Evolutionary conservation across 2,113 vertebrate species (phyloP), one percentile per base, ranked within the genome.

Genomic region (Gopherus evgoodei): DNA sequence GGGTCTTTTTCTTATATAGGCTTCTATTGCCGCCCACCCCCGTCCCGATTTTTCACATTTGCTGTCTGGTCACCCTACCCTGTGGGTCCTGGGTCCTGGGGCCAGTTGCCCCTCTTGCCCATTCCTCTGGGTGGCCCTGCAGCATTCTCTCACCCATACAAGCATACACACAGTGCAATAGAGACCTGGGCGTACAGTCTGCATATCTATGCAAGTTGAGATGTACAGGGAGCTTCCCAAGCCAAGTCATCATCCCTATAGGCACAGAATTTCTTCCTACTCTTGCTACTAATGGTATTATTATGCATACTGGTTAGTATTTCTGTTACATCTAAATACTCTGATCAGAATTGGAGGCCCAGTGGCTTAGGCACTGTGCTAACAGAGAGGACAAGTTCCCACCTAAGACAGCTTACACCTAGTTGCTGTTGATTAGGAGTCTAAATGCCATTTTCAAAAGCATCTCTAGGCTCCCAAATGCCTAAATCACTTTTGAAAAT

Each of bases 141-240:
- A 90, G 6, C 0, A 4, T 29, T 56, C 81, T 38, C 80, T 86
- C 24, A 90, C 2, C 5, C 5, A 79, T 57, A 87, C 35, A 83
- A 79, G 4, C 6, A 31, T 8, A 9, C 11, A 14, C 1, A 78
- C 0, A 2, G 2, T 57, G 35, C 22, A 91, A 50, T 9, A 17
- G 3, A 85, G 54, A 85, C 57, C 31, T 38, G 75, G 93, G 87
- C 25, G 11, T 6, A 44, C 3, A 8, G 65, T n/a, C 31, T 69
- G 65, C 31, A 3, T 35, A 8, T 38, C 4, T 29, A 90, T 89
- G 19, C 5, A n/a, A 47, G 81, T 9, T 6, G 79, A 35, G 4
- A 2, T 75, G 29, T 0, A 0, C 38, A 84, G 87, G 0, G 25
- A 91, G 84, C 0, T 86, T 84, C 57, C 8, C 25, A 59, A 59